These are phyloP conservation scores for Okamejei kenojei DNA, from an alignment of 2,797 vertebrate species.

Conservation along the genomic window DNA sequence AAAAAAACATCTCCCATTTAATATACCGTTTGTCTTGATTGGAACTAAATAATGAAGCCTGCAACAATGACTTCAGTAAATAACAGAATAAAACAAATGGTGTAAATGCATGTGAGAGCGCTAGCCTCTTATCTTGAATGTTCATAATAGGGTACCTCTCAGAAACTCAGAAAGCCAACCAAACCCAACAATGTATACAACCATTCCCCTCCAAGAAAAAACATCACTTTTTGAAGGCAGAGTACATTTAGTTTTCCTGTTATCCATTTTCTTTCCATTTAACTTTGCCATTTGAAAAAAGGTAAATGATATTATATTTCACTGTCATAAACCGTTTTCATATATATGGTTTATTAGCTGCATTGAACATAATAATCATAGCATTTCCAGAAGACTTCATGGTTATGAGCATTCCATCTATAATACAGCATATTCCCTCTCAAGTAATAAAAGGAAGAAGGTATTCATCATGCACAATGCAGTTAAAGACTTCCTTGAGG, in stretches of 20 bases:
- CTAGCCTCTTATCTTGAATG: neutral
- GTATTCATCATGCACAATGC: slow-evolving; percentile 35
- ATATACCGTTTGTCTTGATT: neutral
- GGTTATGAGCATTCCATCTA: neutral
- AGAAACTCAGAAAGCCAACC: neutral
- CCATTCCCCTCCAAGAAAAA: neutral
- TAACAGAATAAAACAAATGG: neutral
- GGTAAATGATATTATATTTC: neutral
- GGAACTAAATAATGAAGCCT: neutral
- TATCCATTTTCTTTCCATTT: neutral
- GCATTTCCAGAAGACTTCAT: neutral
- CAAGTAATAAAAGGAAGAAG: slow-evolving; percentile 27
- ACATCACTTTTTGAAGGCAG: neutral
- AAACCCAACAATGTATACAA: neutral
- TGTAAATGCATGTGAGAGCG: neutral
- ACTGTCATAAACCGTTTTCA: neutral
- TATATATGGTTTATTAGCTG: neutral
- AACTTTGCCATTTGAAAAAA: slow-evolving; percentile 24
- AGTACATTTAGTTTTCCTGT: neutral
- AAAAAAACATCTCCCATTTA: too few relatives aligned
- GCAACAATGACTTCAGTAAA: neutral
- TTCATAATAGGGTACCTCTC: neutral
- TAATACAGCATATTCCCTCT: slow-evolving; percentile 9
- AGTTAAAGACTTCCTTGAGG: slow-evolving; percentile 37
- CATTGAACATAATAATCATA: neutral